A percentile compares a stretch with the other conserved stretches of the same genome.
Evolutionary conservation across 2,888 invertebrate species (phyloP).

Genomic region (Dasypolia templi): DNA sequence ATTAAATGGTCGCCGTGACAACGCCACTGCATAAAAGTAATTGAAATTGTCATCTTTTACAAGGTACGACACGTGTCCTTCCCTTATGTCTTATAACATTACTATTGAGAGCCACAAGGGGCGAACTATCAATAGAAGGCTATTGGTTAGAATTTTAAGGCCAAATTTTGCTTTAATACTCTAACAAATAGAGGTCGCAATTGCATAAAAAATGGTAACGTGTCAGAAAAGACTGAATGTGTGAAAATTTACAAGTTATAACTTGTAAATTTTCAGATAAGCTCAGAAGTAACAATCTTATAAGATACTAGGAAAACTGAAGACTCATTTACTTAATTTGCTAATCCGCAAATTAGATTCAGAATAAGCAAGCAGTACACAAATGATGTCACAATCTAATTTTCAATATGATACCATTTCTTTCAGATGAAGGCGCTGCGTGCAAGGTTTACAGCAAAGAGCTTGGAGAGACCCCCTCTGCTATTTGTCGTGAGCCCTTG

Average conservation of each 20-base stretch:
- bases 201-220: not conserved
- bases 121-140: conserved; percentile 8
- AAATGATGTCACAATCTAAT: conserved; percentile 5
- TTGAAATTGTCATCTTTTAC: conserved; percentile 41
- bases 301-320: conserved; percentile 7
- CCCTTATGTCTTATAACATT: conserved; percentile 12
- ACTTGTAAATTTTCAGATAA: conserved; percentile 23
- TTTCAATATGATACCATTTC: not conserved
- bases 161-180: not conserved
- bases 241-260: no score
- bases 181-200: not conserved
- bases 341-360: conserved; percentile 25
- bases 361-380: not conserved
- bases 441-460: conserved; percentile 87
- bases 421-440: conserved; percentile 77
- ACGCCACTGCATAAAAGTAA: conserved; percentile 45
- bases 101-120: not conserved
- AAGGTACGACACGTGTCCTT: conserved; percentile 20
- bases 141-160: conserved; percentile 12
- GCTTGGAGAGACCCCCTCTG: conserved; percentile 84
- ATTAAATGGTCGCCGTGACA: conserved; percentile 49
- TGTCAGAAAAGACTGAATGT: conserved; percentile 10
- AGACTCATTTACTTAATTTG: conserved; percentile 27
- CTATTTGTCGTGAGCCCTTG: conserved; percentile 82
- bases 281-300: conserved; percentile 31